phyloP scores from a whole-genome alignment of 23 tunicate genomes.

The Ascidia mentula region DNA sequence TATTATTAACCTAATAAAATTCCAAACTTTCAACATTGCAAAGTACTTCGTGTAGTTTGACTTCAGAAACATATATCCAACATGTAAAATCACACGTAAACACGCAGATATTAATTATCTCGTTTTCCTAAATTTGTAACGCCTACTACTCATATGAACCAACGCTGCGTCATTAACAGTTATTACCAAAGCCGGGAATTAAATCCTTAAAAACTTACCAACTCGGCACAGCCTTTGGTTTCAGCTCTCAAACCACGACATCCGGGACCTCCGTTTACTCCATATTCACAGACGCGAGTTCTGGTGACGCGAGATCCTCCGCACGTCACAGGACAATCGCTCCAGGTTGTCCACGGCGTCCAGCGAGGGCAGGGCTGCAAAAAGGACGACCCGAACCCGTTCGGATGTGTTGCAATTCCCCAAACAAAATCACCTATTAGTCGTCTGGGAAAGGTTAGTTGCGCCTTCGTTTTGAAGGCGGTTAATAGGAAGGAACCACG shows the following conservation, averaged over 20 bases:
- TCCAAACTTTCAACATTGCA: too few relatives aligned
- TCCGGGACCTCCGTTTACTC: constrained; percentile 49
- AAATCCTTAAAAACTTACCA: too few relatives aligned
- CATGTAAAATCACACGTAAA: too few relatives aligned
- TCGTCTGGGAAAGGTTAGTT: background rate
- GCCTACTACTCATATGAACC: too few relatives aligned
- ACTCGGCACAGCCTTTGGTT: constrained; percentile 25
- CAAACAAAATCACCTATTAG: background rate
- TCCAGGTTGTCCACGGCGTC: constrained; percentile 57
- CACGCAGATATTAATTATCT: too few relatives aligned
- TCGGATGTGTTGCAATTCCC: background rate
- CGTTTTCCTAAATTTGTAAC: too few relatives aligned
- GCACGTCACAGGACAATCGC: constrained; percentile 56
- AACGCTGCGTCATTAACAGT: too few relatives aligned
- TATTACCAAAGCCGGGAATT: too few relatives aligned
- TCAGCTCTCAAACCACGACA: constrained; percentile 42
- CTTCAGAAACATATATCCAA: too few relatives aligned
- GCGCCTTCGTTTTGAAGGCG: background rate
- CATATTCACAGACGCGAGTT: constrained; percentile 35
- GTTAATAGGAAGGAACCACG: background rate
- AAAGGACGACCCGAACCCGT: background rate
- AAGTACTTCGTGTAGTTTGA: too few relatives aligned
- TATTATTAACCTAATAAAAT: too few relatives aligned
- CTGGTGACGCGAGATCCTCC: constrained; percentile 40
- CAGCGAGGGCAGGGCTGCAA: constrained; percentile 34